Evolutionary conservation across 2,113 vertebrate species (phyloP).

Genomic region (Heteronetta atricapilla): DNA sequence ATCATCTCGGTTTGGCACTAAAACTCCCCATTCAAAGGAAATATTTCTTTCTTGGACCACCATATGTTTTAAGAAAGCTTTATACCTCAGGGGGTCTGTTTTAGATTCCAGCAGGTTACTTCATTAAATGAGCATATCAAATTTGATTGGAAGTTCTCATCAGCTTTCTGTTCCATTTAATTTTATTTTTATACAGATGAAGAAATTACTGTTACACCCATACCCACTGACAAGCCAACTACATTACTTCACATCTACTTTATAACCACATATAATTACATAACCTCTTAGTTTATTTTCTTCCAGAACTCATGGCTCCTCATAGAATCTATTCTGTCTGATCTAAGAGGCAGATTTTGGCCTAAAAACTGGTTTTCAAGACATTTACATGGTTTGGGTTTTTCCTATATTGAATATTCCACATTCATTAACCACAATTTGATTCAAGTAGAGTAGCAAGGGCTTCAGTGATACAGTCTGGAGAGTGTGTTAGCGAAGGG

Average conservation of each 20-base stretch:
- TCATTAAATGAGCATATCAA: slow-evolving; percentile 68
- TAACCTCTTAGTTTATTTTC: slow-evolving; percentile 74
- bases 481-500: slow-evolving; percentile 1
- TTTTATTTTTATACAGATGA: slow-evolving; percentile 76
- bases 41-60: slow-evolving; percentile 52
- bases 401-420: slow-evolving; percentile 49
- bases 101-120: slow-evolving; percentile 71
- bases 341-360: slow-evolving; percentile 57
- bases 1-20: slow-evolving; percentile 29
- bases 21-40: slow-evolving; percentile 20
- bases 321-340: slow-evolving; percentile 65
- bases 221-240: slow-evolving; percentile 74
- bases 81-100: slow-evolving; percentile 40
- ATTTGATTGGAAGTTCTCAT: slow-evolving; percentile 72
- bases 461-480: slow-evolving; percentile 14
- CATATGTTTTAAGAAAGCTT: slow-evolving; percentile 43
- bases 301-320: slow-evolving; percentile 64
- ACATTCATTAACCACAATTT: slow-evolving; percentile 63
- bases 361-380: slow-evolving; percentile 26
- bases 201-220: slow-evolving; percentile 78
- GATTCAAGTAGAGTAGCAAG: slow-evolving; percentile 38
- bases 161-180: slow-evolving; percentile 71
- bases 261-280: slow-evolving; percentile 71
- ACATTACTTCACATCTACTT: slow-evolving; percentile 77
- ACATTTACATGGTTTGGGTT: slow-evolving; percentile 22